Percentiles rank a stretch among this genome's conserved stretches.
These are phyloP conservation scores for Saccopteryx leptura DNA, from an alignment of 2,113 vertebrate species.

Conservation along the genomic window DNA sequence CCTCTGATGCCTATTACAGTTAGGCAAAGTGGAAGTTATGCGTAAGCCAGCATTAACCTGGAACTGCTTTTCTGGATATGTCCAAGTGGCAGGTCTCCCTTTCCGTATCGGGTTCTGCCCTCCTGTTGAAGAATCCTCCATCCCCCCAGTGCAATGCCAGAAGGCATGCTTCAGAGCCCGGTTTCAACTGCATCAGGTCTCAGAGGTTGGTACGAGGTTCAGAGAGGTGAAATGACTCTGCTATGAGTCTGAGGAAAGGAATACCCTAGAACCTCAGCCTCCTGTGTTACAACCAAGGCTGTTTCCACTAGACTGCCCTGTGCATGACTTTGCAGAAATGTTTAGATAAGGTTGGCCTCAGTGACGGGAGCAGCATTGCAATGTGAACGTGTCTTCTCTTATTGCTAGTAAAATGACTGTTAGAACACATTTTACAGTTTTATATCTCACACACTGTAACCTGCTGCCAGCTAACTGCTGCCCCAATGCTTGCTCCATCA, in stretches of 20 bases:
- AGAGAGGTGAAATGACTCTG: neutral
- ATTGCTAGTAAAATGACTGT: slow-evolving; percentile 64
- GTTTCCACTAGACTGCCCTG: slow-evolving; percentile 3
- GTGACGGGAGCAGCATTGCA: neutral
- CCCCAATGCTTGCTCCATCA: slow-evolving; percentile 52
- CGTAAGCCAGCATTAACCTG: neutral
- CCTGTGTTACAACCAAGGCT: neutral
- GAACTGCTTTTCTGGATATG: neutral
- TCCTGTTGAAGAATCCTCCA: neutral
- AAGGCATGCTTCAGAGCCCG: neutral
- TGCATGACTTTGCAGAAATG: slow-evolving; percentile 53
- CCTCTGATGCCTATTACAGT: neutral
- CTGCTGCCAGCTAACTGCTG: neutral
- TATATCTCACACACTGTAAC: slow-evolving; percentile 19
- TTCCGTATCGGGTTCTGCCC: rapidly evolving
- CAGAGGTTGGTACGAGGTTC: neutral
- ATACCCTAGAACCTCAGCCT: neutral
- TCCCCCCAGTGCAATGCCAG: neutral
- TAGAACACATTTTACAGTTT: slow-evolving; percentile 73
- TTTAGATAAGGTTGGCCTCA: slow-evolving; percentile 65
- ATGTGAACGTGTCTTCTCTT: slow-evolving; percentile 34
- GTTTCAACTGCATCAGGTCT: neutral
- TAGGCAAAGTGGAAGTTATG: neutral
- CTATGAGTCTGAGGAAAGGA: neutral
- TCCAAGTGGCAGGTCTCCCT: neutral